Evolutionary conservation across 2,797 vertebrate genomes (phyloP), one percentile per base, ranked within the genome.

Genomic region (Semotilus atromaculatus): DNA sequence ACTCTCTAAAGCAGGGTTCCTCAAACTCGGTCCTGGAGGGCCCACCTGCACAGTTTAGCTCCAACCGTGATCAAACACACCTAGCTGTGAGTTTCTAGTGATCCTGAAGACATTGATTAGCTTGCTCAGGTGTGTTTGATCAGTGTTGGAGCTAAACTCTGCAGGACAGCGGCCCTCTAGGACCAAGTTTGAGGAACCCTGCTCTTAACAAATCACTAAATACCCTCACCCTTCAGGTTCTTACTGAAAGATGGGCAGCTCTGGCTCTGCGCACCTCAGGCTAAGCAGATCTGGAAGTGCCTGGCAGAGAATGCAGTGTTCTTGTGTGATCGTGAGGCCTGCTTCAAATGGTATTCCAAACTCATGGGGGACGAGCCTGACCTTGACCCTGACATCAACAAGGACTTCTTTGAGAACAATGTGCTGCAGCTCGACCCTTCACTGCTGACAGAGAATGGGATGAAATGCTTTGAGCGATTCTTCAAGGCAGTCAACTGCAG

Each of bases 311-410:
- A 99, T 82, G 98, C 98, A 0, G 98, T 99, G 91, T 99, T 98
- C 92, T 97, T 99, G 90, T 99, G 98, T 94, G 98, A 99, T 94
- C 97, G 98, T 0, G 98, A 99, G 94, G 98, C 98, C 92, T 99
- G 98, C 96, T 99, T 99, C 93, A 99, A 99, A 94, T 99, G 98
- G 98, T 99, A 99, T 96, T 99, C 98, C 89, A 99, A 99, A 91
- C 94, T 99, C 89, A 99, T 99, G 98, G 98, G 98, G 29, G 98
- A 99, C 86, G 98, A 99, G 92, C 98, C 98, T 81, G 98, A 99
- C 93, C 96, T 99, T 89, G 98, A 99, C 91, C 98, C 98, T 78
- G 98, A 99, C 94, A 99, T 99, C 93, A 99, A 99, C 93, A 99
- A 99, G 94, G 98, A 99, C 95, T 99, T 99, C 93, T 99, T 99